Percentiles rank a stretch among this genome's conserved stretches.
These are phyloP conservation scores for Listronotus oregonensis DNA, from an alignment of 1,140 invertebrate genomes.

Conservation along the genomic window DNA sequence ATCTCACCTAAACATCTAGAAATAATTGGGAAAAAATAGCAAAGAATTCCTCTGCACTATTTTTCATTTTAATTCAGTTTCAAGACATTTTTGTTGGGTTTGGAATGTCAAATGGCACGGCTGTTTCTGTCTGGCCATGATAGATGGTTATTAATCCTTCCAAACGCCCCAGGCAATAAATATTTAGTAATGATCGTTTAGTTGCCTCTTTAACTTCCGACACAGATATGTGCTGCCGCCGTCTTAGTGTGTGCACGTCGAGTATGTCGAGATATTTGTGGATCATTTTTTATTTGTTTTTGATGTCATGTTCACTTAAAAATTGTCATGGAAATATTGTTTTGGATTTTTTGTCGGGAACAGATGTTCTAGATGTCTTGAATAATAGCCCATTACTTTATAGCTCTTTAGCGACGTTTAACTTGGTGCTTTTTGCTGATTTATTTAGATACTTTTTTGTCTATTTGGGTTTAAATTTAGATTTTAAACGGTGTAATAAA, in stretches of 20 bases:
- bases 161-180: conserved; percentile 51
- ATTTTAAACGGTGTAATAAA: conserved; percentile 25
- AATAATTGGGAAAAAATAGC: too few species aligned
- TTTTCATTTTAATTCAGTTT: not conserved
- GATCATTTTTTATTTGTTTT: conserved; percentile 44
- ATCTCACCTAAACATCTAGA: too few species aligned
- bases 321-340: conserved; percentile 41
- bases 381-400: conserved; percentile 45
- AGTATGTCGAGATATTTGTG: conserved; percentile 50
- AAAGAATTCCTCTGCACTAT: too few species aligned
- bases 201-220: conserved; percentile 53
- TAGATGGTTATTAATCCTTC: conserved; percentile 54
- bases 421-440: conserved; percentile 24
- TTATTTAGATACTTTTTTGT: conserved; percentile 27
- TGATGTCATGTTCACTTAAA: conserved; percentile 40
- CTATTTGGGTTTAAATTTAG: conserved; percentile 33
- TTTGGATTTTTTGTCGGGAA: conserved; percentile 24
- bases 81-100: conserved; percentile 25
- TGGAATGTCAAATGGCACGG: conserved; percentile 41
- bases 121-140: conserved; percentile 42
- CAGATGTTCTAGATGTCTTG: conserved; percentile 44
- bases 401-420: conserved; percentile 34
- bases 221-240: conserved; percentile 44
- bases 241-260: conserved; percentile 15
- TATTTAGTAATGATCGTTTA: conserved; percentile 55